Conservation (phyloP, 2,797 vertebrate species). For the Sebastes paucispinis region DNA sequence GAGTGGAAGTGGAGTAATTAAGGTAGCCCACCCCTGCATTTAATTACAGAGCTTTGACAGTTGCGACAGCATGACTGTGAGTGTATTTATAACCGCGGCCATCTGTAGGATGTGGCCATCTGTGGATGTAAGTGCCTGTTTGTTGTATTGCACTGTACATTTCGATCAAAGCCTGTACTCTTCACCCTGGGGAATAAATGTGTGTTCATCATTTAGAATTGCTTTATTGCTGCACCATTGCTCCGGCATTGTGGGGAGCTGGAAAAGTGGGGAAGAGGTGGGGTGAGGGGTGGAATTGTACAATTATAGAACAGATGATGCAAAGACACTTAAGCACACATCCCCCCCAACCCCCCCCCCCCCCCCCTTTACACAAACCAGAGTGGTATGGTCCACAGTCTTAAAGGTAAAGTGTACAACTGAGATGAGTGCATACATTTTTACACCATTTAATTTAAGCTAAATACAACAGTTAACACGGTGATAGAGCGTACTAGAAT, state of each 20-base stretch:
- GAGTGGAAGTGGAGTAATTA: conserved; percentile 28
- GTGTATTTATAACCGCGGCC: conserved; percentile 59
- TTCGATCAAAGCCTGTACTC: conserved; percentile 55
- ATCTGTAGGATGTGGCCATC: conserved; percentile 59
- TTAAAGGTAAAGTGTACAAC: conserved; percentile 78
- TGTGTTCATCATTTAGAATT: conserved; percentile 78
- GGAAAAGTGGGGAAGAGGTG: conserved; percentile 40
- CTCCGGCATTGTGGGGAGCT: conserved; percentile 55
- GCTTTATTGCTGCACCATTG: conserved; percentile 81
- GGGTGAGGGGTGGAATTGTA: conserved; percentile 58
- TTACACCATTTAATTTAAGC: conserved; percentile 18
- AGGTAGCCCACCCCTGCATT: conserved; percentile 19
- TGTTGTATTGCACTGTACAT: conserved; percentile 43
- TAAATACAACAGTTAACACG: neutral
- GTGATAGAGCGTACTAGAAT: neutral
- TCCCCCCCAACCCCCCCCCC: conserved; percentile 13
- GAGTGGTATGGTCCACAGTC: conserved; percentile 76
- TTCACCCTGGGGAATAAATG: conserved; percentile 60
- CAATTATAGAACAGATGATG: conserved; percentile 74
- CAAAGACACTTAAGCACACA: conserved; percentile 61
- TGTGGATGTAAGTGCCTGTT: conserved; percentile 35
- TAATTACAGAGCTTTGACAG: conserved; percentile 29
- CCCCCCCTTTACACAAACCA: conserved; percentile 41
- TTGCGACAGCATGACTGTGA: conserved; percentile 33
- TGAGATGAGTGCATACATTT: conserved; percentile 14